These are phyloP conservation scores for Gopherus flavomarginatus DNA, from an alignment of 2,113 vertebrate species.

Conservation along the genomic window DNA sequence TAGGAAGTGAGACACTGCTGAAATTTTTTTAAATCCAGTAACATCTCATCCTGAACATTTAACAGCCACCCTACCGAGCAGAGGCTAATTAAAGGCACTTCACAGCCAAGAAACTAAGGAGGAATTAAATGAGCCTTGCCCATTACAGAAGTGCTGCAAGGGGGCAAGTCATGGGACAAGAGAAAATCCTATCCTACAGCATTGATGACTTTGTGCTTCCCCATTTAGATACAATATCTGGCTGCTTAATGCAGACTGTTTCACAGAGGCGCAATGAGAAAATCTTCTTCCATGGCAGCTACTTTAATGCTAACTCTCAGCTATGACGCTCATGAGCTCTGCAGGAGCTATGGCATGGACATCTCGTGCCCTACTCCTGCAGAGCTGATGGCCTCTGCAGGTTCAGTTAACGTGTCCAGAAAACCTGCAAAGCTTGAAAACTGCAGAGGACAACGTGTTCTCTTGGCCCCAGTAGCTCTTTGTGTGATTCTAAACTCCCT, in stretches of 20 bases:
- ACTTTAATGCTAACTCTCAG: background rate
- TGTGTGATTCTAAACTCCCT: background rate
- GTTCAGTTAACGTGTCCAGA: background rate
- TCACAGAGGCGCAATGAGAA: background rate
- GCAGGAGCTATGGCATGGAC: background rate
- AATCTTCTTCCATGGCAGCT: background rate
- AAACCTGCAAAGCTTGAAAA: background rate
- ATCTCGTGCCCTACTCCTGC: background rate
- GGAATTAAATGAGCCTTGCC: conserved; percentile 17
- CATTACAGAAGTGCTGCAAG: background rate
- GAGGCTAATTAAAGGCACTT: conserved; percentile 61
- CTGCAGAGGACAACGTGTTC: background rate
- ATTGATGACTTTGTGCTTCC: background rate
- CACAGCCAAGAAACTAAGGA: conserved; percentile 49
- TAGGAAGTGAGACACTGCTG: conserved; percentile 58
- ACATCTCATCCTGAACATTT: conserved; percentile 58
- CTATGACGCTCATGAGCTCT: background rate
- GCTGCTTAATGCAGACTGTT: background rate
- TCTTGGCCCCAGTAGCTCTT: background rate
- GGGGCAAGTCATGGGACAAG: background rate
- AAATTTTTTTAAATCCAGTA: conserved; percentile 58
- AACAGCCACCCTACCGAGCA: conserved; percentile 58
- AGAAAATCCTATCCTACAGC: background rate
- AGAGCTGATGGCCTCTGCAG: background rate
- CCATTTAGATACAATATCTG: background rate